Base-by-base conservation (phyloP, 2,113 vertebrate species). In the rabbit (Oryctolagus cuniculus) region DNA sequence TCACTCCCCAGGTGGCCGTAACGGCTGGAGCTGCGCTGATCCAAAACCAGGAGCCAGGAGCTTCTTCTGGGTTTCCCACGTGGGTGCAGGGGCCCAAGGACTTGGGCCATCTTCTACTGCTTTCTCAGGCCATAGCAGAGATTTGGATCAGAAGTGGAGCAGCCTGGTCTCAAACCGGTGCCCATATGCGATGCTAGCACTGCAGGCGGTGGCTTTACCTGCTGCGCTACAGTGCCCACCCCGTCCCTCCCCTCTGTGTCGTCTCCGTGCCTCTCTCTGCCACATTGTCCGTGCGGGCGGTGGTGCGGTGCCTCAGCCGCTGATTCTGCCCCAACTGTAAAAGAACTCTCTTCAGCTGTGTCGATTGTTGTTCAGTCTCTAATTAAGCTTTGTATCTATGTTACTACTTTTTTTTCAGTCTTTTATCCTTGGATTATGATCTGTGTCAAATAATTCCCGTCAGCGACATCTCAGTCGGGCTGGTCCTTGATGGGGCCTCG, bases 301-400 rank as follows among this genome's bases (percentile, higher is more conserved):
- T 44, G 44, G 44, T 44, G 44, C 34, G 70, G 0, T 77, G 34
- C 10, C 81, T 61, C 16, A 70, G 16, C 38, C 11, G 72, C 44
- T 85, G 24, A 85, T 63, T 92, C 61, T 90, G 44, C 6, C 44
- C n/a, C 85, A 17, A 78, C 66, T 82, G 34, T 36, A 49, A 82
- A 72, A 83, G 53, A 44, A 75, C 36, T 87, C 51, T 92, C 31
- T 90, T 94, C 64, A 84, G 6, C 44, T 90, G 0, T 95, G 36
- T 85, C 53, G 64, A 0, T 63, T 93, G 34, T 82, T 89, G 31
- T 31, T 87, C 38, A 82, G 13, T 87, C 38, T 64, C 19, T n/a
- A 69, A 6, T 15, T 92, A 21, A 49, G 55, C 64, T 90, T 93
- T 75, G 53, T 74, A 70, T 44, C 53, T 24, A 7, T 83, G 77